Percentiles rank a stretch among this genome's conserved stretches.
phyloP scores from a whole-genome alignment of 2,888 invertebrate species.

The Beris morrisii region DNA sequence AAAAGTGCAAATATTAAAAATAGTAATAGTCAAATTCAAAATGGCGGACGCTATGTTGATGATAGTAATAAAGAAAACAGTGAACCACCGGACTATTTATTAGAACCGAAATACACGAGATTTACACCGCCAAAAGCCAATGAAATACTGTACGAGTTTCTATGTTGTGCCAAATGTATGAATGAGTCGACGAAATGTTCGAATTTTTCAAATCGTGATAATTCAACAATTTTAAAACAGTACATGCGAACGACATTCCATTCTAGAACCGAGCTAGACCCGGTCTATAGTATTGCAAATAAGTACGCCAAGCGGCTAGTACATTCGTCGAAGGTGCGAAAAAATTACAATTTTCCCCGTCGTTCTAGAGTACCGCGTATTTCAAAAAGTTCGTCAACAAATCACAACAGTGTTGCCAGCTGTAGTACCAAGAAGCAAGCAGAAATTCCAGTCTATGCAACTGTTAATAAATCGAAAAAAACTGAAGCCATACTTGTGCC shows the following conservation, averaged over 20 bases:
- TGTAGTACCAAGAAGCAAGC: background rate
- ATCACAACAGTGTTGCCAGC: too few relatives aligned
- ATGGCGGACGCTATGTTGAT: background rate
- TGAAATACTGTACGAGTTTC: slow-evolving; percentile 54
- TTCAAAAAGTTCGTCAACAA: background rate
- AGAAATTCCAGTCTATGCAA: slow-evolving; percentile 48
- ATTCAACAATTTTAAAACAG: slow-evolving; percentile 44
- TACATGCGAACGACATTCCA: slow-evolving; percentile 44
- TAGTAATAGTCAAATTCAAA: background rate
- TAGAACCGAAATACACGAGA: slow-evolving; percentile 53
- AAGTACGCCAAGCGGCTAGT: slow-evolving; percentile 44
- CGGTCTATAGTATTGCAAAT: slow-evolving; percentile 52
- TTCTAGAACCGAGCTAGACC: slow-evolving; percentile 44
- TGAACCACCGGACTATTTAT: slow-evolving; percentile 22
- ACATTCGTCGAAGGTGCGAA: slow-evolving; percentile 24
- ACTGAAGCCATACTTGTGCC: slow-evolving; percentile 30
- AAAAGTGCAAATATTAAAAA: too few relatives aligned
- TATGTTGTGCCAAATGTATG: slow-evolving; percentile 57
- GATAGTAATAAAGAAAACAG: slow-evolving; percentile 25
- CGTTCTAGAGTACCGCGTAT: slow-evolving; percentile 14
- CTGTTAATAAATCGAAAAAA: slow-evolving; percentile 45
- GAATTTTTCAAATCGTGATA: slow-evolving; percentile 35
- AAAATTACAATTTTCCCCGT: slow-evolving; percentile 29
- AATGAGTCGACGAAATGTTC: slow-evolving; percentile 42
- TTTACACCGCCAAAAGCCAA: slow-evolving; percentile 36